These are phyloP conservation scores for Falco biarmicus DNA, from an alignment of 2,797 vertebrate species.

Conservation along the genomic window DNA sequence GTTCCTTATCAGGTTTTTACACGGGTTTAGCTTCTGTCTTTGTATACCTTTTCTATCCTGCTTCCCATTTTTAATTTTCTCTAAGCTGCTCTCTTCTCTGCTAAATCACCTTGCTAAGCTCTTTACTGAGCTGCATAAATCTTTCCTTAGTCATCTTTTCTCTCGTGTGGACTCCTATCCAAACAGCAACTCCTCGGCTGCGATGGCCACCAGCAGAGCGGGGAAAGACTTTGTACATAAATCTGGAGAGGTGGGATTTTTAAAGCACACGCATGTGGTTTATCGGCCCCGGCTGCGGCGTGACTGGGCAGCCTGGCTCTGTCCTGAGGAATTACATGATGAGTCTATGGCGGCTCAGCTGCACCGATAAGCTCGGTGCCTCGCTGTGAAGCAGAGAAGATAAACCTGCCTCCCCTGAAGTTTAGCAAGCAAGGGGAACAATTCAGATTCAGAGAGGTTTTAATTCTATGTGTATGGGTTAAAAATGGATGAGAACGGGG, in stretches of 20 bases:
- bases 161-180: neutral
- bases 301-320: neutral
- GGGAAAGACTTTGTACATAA: neutral
- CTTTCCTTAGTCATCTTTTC: neutral
- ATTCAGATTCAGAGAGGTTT: neutral
- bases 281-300: rapidly evolving
- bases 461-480: neutral
- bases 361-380: neutral
- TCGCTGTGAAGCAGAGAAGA: neutral
- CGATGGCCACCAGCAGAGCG: neutral
- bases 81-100: constrained; percentile 11
- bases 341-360: neutral
- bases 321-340: neutral
- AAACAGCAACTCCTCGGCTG: neutral
- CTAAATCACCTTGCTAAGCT: constrained; percentile 29
- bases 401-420: neutral
- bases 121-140: constrained; percentile 1
- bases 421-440: neutral
- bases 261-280: neutral
- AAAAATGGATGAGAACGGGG: neutral
- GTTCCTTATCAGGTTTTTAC: constrained; percentile 17
- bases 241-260: neutral
- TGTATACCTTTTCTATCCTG: neutral
- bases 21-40: neutral
- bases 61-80: constrained; percentile 51